phyloP scores from a whole-genome alignment of 2,797 vertebrate genomes.

The Melanotaenia trifasciata region DNA sequence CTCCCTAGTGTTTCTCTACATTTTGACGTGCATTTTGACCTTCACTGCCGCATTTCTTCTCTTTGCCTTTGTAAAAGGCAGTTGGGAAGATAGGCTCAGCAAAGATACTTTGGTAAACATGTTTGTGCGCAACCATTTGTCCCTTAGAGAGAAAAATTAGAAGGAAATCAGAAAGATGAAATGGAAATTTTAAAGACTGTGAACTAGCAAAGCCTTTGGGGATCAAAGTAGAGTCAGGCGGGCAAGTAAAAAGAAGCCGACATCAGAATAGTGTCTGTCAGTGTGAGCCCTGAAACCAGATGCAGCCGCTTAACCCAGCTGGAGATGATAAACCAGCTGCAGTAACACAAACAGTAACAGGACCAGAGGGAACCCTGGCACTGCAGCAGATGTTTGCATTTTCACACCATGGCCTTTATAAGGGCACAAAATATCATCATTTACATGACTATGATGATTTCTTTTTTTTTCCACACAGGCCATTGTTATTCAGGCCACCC shows the following conservation, averaged over 20 bases:
- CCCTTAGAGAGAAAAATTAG: slow-evolving; percentile 51
- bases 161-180: slow-evolving; percentile 49
- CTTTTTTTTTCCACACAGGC: background rate
- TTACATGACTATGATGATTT: slow-evolving; percentile 9
- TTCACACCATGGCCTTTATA: background rate
- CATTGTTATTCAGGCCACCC: slow-evolving; percentile 44
- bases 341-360: slow-evolving; percentile 44
- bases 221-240: slow-evolving; percentile 51
- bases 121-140: slow-evolving; percentile 37
- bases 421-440: slow-evolving; percentile 12
- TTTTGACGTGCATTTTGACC: slow-evolving; percentile 61
- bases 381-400: slow-evolving; percentile 24
- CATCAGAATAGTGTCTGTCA: slow-evolving; percentile 59
- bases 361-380: slow-evolving; percentile 33
- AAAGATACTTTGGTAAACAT: slow-evolving; percentile 37
- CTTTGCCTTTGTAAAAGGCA: slow-evolving; percentile 41
- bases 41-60: slow-evolving; percentile 52
- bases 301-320: slow-evolving; percentile 51
- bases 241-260: slow-evolving; percentile 58
- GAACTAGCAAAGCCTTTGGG: slow-evolving; percentile 50
- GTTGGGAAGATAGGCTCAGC: slow-evolving; percentile 32
- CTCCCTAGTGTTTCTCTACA: slow-evolving; percentile 41
- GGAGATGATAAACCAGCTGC: slow-evolving; percentile 45
- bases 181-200: slow-evolving; percentile 47
- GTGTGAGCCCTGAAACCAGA: slow-evolving; percentile 47